phyloP scores from a whole-genome alignment of 2,888 invertebrate genomes.

The Sepioteuthis lessoniana region DNA sequence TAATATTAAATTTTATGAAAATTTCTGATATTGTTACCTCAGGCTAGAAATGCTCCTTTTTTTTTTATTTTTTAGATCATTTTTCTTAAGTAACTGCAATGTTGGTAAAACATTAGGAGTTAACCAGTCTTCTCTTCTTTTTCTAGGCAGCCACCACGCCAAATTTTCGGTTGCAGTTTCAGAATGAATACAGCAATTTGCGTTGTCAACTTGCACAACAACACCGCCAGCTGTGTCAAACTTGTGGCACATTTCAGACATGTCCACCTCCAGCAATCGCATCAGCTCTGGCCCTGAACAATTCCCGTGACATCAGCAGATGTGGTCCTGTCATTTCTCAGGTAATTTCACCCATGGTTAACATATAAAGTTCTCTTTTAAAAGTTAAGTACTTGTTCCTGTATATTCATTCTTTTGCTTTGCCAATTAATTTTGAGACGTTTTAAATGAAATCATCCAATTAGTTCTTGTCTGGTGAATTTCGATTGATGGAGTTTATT shows the following conservation, averaged over 20 bases:
- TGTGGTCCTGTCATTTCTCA: constrained; percentile 87
- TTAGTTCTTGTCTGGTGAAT: background rate
- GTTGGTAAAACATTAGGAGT: too few species aligned
- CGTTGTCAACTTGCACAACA: constrained; percentile 85
- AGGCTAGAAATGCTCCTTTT: too few species aligned
- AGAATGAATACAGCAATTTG: constrained; percentile 85
- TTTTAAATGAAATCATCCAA: too few species aligned
- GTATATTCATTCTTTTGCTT: background rate
- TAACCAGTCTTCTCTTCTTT: background rate
- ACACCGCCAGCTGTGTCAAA: constrained; percentile 81
- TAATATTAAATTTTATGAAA: too few species aligned
- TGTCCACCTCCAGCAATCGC: constrained; percentile 95
- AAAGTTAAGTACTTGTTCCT: background rate
- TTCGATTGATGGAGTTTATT: too few species aligned
- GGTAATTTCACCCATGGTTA: constrained; percentile 69
- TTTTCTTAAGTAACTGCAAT: too few species aligned
- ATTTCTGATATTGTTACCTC: too few species aligned
- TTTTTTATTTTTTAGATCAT: too few species aligned
- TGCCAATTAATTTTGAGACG: background rate
- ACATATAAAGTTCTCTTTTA: background rate
- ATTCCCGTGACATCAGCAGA: constrained; percentile 85
- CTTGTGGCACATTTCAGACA: constrained; percentile 86
- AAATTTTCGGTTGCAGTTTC: constrained; percentile 81
- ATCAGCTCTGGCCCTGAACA: constrained; percentile 82
- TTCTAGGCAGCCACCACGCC: constrained; percentile 82